Percentiles rank a stretch among this genome's conserved stretches.
Evolutionary conservation across 2,797 vertebrate species (phyloP).

Genomic region (Tiaroga cobitis): DNA sequence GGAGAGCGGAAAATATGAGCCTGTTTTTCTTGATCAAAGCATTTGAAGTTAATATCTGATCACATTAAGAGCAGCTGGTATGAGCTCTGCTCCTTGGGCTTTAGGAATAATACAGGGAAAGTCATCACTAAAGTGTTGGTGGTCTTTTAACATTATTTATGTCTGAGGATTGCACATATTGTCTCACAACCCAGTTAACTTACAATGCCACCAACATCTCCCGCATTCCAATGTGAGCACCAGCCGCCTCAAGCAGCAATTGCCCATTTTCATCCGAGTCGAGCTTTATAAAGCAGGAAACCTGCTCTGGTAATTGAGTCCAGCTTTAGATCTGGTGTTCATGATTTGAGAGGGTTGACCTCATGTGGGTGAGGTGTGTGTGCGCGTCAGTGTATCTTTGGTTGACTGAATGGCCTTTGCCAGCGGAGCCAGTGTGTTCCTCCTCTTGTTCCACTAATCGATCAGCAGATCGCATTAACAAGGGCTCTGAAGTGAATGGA

Average conservation of each 20-base stretch:
- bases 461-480: conserved; percentile 83
- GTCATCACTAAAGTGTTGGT: conserved; percentile 38
- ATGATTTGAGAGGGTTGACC: conserved; percentile 58
- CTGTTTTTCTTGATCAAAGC: conserved; percentile 56
- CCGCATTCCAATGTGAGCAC: conserved; percentile 16
- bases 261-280: conserved; percentile 41
- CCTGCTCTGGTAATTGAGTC: conserved; percentile 53
- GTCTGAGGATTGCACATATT: not conserved
- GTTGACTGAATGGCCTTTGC: conserved; percentile 52
- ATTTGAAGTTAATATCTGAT: conserved; percentile 59
- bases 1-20: conserved; percentile 13
- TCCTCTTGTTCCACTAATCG: conserved; percentile 80
- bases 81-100: conserved; percentile 47
- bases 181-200: conserved; percentile 5
- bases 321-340: conserved; percentile 54
- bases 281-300: conserved; percentile 55
- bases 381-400: conserved; percentile 44
- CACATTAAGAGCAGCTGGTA: conserved; percentile 52
- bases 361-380: conserved; percentile 43
- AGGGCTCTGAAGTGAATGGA: conserved; percentile 73
- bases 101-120: conserved; percentile 50
- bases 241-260: conserved; percentile 40
- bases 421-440: conserved; percentile 66
- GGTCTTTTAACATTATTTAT: conserved; percentile 7
- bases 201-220: conserved; percentile 12